Evolutionary conservation across 1,140 invertebrate species (phyloP).

Genomic region (Bursaphelenchus mucronatus): DNA sequence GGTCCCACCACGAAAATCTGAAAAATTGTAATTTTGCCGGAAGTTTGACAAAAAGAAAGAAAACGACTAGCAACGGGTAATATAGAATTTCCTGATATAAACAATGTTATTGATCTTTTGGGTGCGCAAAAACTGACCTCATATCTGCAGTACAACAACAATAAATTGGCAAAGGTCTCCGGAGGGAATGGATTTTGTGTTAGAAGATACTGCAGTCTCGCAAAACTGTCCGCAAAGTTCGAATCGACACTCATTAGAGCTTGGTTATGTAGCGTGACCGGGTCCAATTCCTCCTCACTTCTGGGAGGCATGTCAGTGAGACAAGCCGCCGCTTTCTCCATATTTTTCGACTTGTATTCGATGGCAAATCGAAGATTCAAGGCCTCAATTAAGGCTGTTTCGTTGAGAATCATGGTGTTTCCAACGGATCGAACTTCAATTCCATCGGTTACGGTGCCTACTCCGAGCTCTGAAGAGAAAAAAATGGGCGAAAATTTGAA

Average conservation of each 20-base stretch:
- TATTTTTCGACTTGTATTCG: slow-evolving; percentile 91
- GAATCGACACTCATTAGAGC: slow-evolving; percentile 87
- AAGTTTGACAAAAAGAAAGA: not conserved
- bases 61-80: too few species aligned
- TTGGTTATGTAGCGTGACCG: slow-evolving; percentile 94
- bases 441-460: slow-evolving; percentile 95
- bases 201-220: slow-evolving; percentile 91
- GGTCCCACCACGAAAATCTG: not conserved
- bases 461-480: slow-evolving; percentile 73
- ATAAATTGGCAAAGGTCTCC: slow-evolving; percentile 92
- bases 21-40: not conserved
- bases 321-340: slow-evolving; percentile 83
- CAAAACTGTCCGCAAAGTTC: slow-evolving; percentile 85
- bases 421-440: slow-evolving; percentile 92
- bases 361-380: slow-evolving; percentile 98
- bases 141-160: slow-evolving; percentile 89
- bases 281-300: slow-evolving; percentile 92
- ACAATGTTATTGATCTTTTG: not conserved
- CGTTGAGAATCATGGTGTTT: slow-evolving; percentile 88
- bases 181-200: slow-evolving; percentile 92
- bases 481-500: too few species aligned
- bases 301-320: slow-evolving; percentile 92
- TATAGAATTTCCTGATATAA: not conserved
- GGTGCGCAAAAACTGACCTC: slow-evolving; percentile 65
- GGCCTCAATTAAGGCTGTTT: slow-evolving; percentile 93